A percentile compares a stretch with the other conserved stretches of the same genome.
Conservation (phyloP, 2,113 vertebrate species). For the Hippocampus mohnikei region DNA sequence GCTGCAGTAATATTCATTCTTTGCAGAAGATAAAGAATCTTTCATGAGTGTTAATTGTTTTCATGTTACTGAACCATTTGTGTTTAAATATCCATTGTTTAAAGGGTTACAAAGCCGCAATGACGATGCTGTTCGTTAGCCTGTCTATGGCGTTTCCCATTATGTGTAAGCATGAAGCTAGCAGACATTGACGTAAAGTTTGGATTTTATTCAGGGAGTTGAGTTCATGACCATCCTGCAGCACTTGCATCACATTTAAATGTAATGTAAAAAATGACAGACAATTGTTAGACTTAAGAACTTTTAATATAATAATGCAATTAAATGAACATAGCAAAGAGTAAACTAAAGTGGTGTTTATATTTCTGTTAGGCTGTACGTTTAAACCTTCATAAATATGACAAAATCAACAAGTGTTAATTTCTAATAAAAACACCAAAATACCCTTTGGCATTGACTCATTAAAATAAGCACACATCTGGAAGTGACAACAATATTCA, state of each 20-base stretch:
- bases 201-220: not conserved
- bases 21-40: not conserved
- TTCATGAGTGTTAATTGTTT: not conserved
- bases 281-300: constrained; percentile 15
- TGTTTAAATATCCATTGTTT: not conserved
- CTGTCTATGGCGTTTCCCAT: not conserved
- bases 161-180: not conserved
- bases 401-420: constrained; percentile 8
- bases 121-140: not conserved
- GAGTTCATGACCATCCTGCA: too few species aligned
- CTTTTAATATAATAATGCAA: constrained; percentile 27
- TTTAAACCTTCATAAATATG: constrained; percentile 21
- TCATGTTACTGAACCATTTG: not conserved
- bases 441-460: not conserved
- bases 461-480: constrained; percentile 4
- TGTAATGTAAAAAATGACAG: too few species aligned
- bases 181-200: not conserved
- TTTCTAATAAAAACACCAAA: not conserved
- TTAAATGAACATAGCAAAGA: constrained; percentile 6
- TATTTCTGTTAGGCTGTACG: constrained; percentile 48
- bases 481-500: constrained; percentile 12
- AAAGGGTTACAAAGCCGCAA: not conserved
- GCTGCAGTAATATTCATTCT: not conserved
- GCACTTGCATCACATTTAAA: too few species aligned
- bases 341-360: constrained; percentile 34